A percentile compares a stretch with the other conserved stretches of the same genome.
Evolutionary conservation across 2,113 vertebrate genomes (phyloP).

Genomic region (Willisornis vidua): DNA sequence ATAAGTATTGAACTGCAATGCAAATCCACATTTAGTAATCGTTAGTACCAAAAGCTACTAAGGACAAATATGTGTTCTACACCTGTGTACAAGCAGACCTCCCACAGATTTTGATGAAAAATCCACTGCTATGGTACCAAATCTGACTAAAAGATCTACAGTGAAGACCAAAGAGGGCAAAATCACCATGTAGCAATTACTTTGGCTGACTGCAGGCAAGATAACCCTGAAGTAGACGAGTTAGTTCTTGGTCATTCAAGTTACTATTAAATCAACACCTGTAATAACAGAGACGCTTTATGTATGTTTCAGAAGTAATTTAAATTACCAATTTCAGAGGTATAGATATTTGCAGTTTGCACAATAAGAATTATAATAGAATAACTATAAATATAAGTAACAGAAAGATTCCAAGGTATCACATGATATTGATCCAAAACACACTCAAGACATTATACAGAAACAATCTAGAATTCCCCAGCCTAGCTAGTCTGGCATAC

Average conservation of each 20-base stretch:
- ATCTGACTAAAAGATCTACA: neutral
- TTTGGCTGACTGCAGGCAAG: neutral
- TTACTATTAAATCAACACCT: neutral
- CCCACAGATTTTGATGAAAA: neutral
- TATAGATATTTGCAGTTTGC: neutral
- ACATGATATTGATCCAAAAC: neutral
- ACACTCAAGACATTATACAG: neutral
- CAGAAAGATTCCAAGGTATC: neutral
- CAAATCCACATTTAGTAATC: neutral
- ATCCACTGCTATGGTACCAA: neutral
- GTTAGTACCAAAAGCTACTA: neutral
- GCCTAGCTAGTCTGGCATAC: neutral
- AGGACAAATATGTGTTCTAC: neutral
- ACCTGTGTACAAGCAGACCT: neutral
- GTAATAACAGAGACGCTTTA: neutral
- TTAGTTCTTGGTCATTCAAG: neutral
- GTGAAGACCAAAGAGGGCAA: neutral
- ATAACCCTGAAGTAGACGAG: neutral
- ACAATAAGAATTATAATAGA: neutral
- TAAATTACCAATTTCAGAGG: neutral
- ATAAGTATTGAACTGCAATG: neutral
- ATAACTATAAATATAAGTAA: neutral
- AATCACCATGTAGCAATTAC: neutral
- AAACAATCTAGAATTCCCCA: neutral
- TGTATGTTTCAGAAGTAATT: neutral